A percentile compares a stretch with the other conserved stretches of the same genome.
Conservation (phyloP, 1,140 invertebrate species). For the Ganaspis sp. region DNA sequence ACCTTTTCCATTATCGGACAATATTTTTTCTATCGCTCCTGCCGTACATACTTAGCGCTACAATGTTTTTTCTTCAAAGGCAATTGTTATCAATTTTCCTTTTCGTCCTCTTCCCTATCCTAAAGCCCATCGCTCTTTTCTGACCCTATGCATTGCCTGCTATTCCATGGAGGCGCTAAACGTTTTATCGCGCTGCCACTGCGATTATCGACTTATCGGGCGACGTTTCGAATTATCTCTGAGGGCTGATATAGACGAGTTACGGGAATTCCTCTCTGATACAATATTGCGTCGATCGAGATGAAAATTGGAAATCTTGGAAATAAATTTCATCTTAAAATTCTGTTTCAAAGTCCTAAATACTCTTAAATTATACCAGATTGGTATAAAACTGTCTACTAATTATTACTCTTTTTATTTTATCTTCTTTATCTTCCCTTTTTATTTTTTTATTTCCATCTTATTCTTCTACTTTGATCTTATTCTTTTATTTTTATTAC, state of each 20-base stretch:
- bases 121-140: slow-evolving; percentile 5
- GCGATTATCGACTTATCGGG: slow-evolving; percentile 19
- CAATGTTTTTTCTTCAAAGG: neutral
- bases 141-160: neutral
- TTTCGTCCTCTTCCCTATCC: neutral
- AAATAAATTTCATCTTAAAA: slow-evolving; percentile 1
- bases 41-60: neutral
- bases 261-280: slow-evolving; percentile 13
- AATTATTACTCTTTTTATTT: too few species aligned
- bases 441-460: too few species aligned
- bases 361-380: too few species aligned
- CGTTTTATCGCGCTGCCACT: neutral
- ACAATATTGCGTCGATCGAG: neutral
- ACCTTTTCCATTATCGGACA: neutral
- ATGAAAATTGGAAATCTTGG: neutral
- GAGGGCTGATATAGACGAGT: slow-evolving; percentile 18
- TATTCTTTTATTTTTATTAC: too few species aligned
- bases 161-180: slow-evolving; percentile 11
- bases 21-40: neutral
- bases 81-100: neutral
- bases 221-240: slow-evolving; percentile 27
- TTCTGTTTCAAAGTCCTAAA: neutral
- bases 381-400: too few species aligned
- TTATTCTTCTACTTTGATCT: too few species aligned
- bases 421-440: too few species aligned